Conservation (phyloP, 2,888 invertebrate species). For the Troglohyphantes excavatus region DNA sequence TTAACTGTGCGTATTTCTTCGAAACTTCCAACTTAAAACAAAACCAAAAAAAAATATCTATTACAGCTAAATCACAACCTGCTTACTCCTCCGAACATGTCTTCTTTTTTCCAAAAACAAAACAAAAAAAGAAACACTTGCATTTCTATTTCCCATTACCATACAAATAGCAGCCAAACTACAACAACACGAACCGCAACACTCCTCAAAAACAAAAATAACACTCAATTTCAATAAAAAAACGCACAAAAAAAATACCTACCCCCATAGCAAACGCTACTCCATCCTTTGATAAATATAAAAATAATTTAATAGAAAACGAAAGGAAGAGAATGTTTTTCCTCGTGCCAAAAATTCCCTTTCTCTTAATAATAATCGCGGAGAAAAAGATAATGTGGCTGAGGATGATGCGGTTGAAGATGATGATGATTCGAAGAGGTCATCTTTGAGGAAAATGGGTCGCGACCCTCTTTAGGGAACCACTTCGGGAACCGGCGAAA, state of each 20-base stretch:
- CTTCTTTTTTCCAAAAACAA: no score
- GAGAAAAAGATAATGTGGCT: not conserved
- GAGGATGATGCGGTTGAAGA: conserved; percentile 13
- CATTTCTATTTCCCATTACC: not conserved
- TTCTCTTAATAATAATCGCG: conserved; percentile 19
- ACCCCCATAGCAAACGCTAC: not conserved
- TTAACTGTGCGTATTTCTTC: no score
- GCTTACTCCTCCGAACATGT: no score
- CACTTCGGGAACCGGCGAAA: conserved; percentile 24
- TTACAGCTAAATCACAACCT: no score
- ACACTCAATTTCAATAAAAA: not conserved
- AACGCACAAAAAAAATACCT: not conserved
- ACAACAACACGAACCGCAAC: not conserved
- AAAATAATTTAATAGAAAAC: not conserved
- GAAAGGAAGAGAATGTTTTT: conserved; percentile 8
- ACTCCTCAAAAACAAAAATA: not conserved
- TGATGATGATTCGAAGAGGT: conserved; percentile 36
- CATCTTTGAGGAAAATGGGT: conserved; percentile 65
- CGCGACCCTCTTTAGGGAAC: conserved; percentile 63
- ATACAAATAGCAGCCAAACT: not conserved
- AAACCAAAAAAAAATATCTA: no score
- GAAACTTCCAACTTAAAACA: no score
- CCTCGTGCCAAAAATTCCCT: conserved; percentile 12
- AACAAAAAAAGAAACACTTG: not conserved
- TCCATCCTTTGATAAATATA: not conserved